These are phyloP conservation scores for Phoxinus dragarum DNA, from an alignment of 2,797 vertebrate genomes.

Conservation along the genomic window DNA sequence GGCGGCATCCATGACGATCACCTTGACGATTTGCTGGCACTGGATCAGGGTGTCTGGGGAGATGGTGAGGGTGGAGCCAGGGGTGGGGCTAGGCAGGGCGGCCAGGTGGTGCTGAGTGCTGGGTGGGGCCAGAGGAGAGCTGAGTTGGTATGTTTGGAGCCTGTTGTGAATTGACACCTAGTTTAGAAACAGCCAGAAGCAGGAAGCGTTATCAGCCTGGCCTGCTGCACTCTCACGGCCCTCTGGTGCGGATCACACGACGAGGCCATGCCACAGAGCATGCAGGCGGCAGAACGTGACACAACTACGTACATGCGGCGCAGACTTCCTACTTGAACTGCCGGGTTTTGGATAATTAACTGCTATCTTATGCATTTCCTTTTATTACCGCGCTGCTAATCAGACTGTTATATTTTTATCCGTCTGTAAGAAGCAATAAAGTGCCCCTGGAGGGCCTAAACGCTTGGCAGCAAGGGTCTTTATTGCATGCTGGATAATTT, in stretches of 20 bases:
- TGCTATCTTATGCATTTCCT: not conserved
- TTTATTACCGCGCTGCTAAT: not conserved
- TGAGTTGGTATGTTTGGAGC: constrained; percentile 99
- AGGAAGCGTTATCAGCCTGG: constrained; percentile 98
- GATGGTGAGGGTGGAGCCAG: constrained; percentile 78
- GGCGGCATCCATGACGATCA: constrained; percentile 96
- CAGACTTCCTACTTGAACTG: not conserved
- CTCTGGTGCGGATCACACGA: constrained; percentile 69
- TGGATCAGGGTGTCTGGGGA: constrained; percentile 91
- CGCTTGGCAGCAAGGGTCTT: not conserved
- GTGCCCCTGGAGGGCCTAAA: not conserved
- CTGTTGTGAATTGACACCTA: constrained; percentile 99
- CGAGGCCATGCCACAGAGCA: constrained; percentile 72
- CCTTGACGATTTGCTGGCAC: constrained; percentile 99
- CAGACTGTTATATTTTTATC: constrained; percentile 26
- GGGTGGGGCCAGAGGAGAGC: constrained; percentile 84
- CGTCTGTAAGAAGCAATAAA: constrained; percentile 1
- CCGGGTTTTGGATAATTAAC: constrained; percentile 21
- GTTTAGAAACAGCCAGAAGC: constrained; percentile 99
- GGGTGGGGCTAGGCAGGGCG: constrained; percentile 77
- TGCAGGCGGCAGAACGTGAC: constrained; percentile 47
- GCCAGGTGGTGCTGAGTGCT: constrained; percentile 85
- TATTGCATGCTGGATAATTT: constrained; percentile 23
- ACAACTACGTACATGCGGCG: not conserved
- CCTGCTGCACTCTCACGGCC: constrained; percentile 82